These are phyloP conservation scores for Anseranas semipalmata DNA, from an alignment of 2,113 vertebrate genomes.

Conservation along the genomic window DNA sequence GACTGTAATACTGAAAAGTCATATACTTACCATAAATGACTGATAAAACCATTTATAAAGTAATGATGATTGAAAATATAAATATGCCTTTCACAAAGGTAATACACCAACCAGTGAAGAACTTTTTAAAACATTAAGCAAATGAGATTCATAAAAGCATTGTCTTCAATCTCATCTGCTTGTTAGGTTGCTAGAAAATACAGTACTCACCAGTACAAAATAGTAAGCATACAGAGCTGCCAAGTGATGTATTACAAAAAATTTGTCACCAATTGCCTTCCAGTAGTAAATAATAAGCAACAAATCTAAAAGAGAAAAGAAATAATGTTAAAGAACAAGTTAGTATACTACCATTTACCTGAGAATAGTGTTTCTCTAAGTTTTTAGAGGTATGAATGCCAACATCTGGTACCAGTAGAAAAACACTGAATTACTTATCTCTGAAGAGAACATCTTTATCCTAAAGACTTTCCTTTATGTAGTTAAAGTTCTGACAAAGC, in stretches of 20 bases:
- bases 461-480: background rate
- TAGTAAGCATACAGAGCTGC: slow-evolving; percentile 92
- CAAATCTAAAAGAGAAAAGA: slow-evolving; percentile 86
- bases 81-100: background rate
- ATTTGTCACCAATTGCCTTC: slow-evolving; percentile 96
- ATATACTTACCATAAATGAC: background rate
- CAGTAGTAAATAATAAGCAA: slow-evolving; percentile 95
- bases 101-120: background rate
- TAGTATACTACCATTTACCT: background rate
- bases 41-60: background rate
- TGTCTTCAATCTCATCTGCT: slow-evolving; percentile 77
- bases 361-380: background rate
- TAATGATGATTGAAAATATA: background rate
- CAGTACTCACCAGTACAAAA: slow-evolving; percentile 95
- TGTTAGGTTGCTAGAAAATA: slow-evolving; percentile 73
- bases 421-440: background rate
- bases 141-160: background rate
- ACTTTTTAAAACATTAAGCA: background rate
- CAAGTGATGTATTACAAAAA: slow-evolving; percentile 94
- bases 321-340: background rate
- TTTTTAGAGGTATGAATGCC: background rate
- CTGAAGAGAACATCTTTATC: background rate
- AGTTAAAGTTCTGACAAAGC: background rate
- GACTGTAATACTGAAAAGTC: background rate
- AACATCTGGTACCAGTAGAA: background rate